Evolutionary conservation across 1,140 invertebrate species (phyloP), one percentile per base, ranked within the genome.

Genomic region (Drosophila gunungcola): DNA sequence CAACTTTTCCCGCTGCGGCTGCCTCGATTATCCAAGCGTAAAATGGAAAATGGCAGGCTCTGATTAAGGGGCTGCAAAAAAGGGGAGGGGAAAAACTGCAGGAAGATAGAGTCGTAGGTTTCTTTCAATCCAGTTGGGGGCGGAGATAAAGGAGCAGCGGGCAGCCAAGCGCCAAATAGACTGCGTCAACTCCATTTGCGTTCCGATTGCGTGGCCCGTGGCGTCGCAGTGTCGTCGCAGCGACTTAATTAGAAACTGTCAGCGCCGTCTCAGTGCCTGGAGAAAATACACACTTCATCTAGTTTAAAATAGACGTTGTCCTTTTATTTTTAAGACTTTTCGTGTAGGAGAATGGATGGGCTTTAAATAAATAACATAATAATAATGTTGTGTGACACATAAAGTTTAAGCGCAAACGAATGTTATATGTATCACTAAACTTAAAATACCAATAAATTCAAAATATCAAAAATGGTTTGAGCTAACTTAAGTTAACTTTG

Each of bases 141-240:
- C 16, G 43, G 36, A 25, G 39, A 4, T n/a, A 12, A 4, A 36
- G 43, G 11, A 39, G 25, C 27, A 11, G 39, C 41, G 38, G 60
- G 58, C 76, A 88, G 72, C 64, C 76, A 88, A 89, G 70, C 83
- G 80, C 75, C 78, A 89, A 88, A 88, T 88, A 89, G 84, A 88
- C 84, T 88, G 70, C 84, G 77, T 68, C 76, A 63, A 75, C 73
- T 52, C 70, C 51, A 73, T 73, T 73, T 73, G 70, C 70, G 51
- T 73, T 64, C 54, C 57, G 52, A 54, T 69, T 69, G 65, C 41
- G 65, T 29, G 13, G 43, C 34, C 70, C 11, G 4, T 32, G 72
- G 61, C 73, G 60, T 29, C 60, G 72, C 54, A 55, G 49, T 51
- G 69, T 75, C 72, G 53, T 73, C 39, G n/a, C 51, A 43, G 56